Evolutionary conservation across 2,888 invertebrate species (phyloP), one percentile per base, ranked within the genome.

Genomic region (Parnassius mnemosyne): DNA sequence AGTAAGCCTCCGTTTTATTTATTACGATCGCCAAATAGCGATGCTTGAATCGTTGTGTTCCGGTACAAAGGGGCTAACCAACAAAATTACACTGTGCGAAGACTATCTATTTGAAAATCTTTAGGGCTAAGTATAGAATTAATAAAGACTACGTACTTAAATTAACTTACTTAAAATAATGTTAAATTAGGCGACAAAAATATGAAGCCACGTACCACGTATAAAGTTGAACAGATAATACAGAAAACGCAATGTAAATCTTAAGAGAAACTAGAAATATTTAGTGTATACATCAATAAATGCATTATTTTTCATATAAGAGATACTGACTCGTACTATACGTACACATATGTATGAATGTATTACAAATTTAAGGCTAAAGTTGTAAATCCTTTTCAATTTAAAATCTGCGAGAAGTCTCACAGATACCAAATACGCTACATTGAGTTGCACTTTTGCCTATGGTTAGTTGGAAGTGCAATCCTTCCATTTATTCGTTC

Each of bases 401-500:
- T 25, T 9, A 51, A 52, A 25, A 41, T 11, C 2, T 34, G 11
- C 52, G 9, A 0, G 52, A 3, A 41, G 2, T 52, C n/a, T 12
- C 12, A 11, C 25, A 13, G 53, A 9, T 53, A 11, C 60, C 60
- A 69, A 70, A 69, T 65, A 64, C 51, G 60, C 56, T 68, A 60
- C 66, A 62, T 66, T 60, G 70, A 75, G 74, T 69, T 81, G 78
- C 77, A 76, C 80, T 81, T 82, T 63, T 79, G 70, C 80, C 80
- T 83, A 82, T 78, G 83, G 83, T 81, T 83, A 82, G 83, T 81
- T 79, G 78, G 81, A 83, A 84, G 81, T 80, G 75, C 86, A 88
- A 87, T 87, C 83, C 81, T 80, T 70, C 79, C 77, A 87, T 89
- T 87, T 85, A 83, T 76, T 80, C 80, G 80, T 81, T 79, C 81